These are phyloP conservation scores for Montipora foliosa DNA, from an alignment of 64 coral and sea anemone genomes.

Conservation along the genomic window DNA sequence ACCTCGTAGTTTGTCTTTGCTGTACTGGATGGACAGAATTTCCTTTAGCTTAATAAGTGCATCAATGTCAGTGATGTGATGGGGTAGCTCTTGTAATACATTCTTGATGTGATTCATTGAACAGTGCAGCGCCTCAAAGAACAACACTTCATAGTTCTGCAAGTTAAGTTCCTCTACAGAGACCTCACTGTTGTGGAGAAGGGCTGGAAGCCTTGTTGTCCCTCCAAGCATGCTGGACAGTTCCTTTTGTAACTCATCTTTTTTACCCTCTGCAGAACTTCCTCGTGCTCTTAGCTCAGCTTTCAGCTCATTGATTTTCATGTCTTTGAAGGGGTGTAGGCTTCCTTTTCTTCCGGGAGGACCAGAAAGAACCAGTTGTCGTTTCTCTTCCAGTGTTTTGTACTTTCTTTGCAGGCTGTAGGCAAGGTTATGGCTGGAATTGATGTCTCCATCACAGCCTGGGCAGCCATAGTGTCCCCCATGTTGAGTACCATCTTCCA, in stretches of 20 bases:
- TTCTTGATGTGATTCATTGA: constrained; percentile 61
- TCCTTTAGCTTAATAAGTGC: constrained; percentile 35
- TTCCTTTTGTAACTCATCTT: constrained; percentile 11
- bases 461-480: constrained; percentile 34
- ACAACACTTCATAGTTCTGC: constrained; percentile 52
- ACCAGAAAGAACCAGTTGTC: neutral
- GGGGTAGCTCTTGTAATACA: constrained; percentile 25
- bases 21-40: neutral
- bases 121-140: constrained; percentile 53
- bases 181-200: neutral
- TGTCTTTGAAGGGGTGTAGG: constrained; percentile 19
- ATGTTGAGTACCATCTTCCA: constrained; percentile 59
- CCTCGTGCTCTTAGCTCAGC: constrained; percentile 23
- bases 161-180: constrained; percentile 20
- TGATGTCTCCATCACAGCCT: constrained; percentile 50
- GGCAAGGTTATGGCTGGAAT: neutral
- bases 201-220: constrained; percentile 45
- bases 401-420: constrained; percentile 44
- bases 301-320: constrained; percentile 35
- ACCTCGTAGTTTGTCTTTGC: constrained; percentile 38
- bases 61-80: neutral
- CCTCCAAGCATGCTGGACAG: constrained; percentile 32
- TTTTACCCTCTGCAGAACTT: neutral
- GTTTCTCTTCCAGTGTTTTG: neutral
- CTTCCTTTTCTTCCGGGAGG: neutral